Base-by-base conservation (phyloP, 2,888 invertebrate genomes). In the Protula sp. region DNA sequence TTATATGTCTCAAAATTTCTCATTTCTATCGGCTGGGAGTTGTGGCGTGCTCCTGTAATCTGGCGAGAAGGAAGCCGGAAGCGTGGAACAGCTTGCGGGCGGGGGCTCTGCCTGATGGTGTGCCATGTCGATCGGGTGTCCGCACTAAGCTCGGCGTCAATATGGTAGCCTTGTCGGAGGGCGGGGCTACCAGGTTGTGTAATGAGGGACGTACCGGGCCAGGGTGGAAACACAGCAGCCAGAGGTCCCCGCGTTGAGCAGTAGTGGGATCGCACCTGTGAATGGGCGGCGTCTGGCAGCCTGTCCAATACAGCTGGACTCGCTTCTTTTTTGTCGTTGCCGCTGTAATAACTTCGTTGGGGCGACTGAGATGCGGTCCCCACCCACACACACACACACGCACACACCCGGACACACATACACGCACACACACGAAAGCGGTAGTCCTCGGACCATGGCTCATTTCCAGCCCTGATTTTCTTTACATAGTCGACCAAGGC, bases 171-270 rank as follows among this genome's bases (percentile, higher is more conserved):
- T 86, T 83, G 87, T 89, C 88, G 92, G 91, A 94, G 87, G 88
- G 87, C 81, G 79, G 84, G 85, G 84, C 81, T 83, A 84, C 88
- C 90, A 91, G 90, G 94, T 94, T 90, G 86, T 87, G 87, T 90
- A 92, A 94, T 88, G 94, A 92, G 92, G 88, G 91, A 90, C 89
- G 93, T 85, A 94, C 86, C 90, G 94, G 94, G 92, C 91, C 92
- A 94, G 94, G 89, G 91, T 91, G 91, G 93, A 89, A 91, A 93
- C 91, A 88, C 90, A 94, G 93, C 94, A 94, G 92, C 92, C 92
- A 93, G 94, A 92, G 94, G 92, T 90, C 90, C 88, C 92, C 92
- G 92, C 90, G 92, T 91, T 87, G 88, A 86, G 90, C 92, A 92
- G 93, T 94, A 92, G 92, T 90, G 91, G 93, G 92, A 91, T 90